Conservation (phyloP, 2,797 vertebrate species). For the Microctenopoma steveboyesi region DNA sequence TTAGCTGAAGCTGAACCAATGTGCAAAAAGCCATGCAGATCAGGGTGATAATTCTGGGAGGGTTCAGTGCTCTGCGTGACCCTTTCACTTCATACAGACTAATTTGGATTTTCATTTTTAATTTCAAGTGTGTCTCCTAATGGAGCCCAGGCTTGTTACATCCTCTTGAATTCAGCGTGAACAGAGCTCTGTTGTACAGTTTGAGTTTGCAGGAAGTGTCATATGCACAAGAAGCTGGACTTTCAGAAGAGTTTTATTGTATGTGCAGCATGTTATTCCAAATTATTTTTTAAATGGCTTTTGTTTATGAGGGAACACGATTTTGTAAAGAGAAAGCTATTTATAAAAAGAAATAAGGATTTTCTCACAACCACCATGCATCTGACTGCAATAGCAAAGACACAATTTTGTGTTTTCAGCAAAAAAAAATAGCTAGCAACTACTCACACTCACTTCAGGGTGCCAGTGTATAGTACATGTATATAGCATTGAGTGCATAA, state of each 20-base stretch:
- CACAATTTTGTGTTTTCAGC: constrained; percentile 78
- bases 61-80: background rate
- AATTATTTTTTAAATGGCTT: constrained; percentile 59
- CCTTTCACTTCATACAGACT: background rate
- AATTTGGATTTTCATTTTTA: background rate
- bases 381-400: constrained; percentile 88
- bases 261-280: constrained; percentile 39
- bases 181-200: background rate
- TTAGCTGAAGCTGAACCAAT: background rate
- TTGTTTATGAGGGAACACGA: constrained; percentile 53
- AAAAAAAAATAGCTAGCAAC: constrained; percentile 60
- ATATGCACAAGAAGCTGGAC: constrained; percentile 53
- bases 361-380: constrained; percentile 84
- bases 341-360: constrained; percentile 67
- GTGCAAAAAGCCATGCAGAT: background rate
- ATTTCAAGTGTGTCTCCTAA: constrained; percentile 21
- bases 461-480: constrained; percentile 90
- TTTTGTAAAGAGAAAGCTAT: constrained; percentile 72
- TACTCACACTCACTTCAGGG: constrained; percentile 79
- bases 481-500: constrained; percentile 90
- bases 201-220: constrained; percentile 24
- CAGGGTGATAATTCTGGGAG: constrained; percentile 4
- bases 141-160: constrained; percentile 18
- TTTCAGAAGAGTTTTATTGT: constrained; percentile 45
- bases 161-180: background rate